Conservation (phyloP, 2,888 invertebrate species). For the Morpho achilles region DNA sequence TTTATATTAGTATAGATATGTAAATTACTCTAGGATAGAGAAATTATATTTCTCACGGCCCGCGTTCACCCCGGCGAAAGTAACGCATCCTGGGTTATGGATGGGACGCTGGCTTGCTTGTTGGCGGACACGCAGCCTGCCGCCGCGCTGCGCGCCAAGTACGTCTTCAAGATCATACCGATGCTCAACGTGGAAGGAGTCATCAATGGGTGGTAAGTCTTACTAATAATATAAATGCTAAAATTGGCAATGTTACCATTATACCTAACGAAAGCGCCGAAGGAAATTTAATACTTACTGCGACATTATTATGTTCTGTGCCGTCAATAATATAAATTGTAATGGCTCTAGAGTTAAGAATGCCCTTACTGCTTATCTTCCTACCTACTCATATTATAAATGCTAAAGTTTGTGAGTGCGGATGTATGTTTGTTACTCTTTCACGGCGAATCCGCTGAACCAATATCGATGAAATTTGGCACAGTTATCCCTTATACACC, state of each 20-base stretch:
- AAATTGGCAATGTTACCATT: conserved; percentile 62
- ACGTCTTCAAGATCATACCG: conserved; percentile 91
- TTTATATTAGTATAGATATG: no score
- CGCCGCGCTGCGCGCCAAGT: conserved; percentile 81
- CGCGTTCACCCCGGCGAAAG: conserved; percentile 94
- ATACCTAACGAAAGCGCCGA: conserved; percentile 39
- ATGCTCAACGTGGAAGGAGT: conserved; percentile 95
- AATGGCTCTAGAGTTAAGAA: no score
- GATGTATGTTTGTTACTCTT: no score
- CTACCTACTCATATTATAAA: no score
- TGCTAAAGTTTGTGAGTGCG: no score
- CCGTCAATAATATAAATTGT: no score
- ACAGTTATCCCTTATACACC: no score
- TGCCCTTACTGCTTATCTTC: no score
- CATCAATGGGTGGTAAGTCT: conserved; percentile 88
- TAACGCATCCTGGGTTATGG: conserved; percentile 94
- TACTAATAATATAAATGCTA: conserved; percentile 48
- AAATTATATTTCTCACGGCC: conserved; percentile 85
- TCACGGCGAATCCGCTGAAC: no score
- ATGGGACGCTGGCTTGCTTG: conserved; percentile 85
- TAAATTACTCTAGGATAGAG: conserved; percentile 71
- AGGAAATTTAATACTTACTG: no score
- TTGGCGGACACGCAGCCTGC: conserved; percentile 79
- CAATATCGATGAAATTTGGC: no score
- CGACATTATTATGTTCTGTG: no score